Base-by-base conservation (phyloP, 2,797 vertebrate genomes). In the Morelia viridis region DNA sequence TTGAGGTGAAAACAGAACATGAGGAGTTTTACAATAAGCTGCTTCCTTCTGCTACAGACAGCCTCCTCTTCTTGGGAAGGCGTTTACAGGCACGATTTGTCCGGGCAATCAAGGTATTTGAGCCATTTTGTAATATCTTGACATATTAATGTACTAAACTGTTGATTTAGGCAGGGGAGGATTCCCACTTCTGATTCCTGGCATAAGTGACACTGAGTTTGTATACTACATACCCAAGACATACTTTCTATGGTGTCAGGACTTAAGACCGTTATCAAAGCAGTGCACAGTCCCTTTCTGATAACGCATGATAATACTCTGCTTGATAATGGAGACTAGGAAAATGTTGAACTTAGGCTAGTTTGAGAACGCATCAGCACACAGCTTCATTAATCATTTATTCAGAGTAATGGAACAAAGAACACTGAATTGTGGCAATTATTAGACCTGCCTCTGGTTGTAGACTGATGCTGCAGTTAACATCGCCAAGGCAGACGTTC, bases 1-100 rank as follows among this genome's bases (percentile, higher is more conserved):
- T 98, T 91, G 98, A 99, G 24, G 97, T 98, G 91, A 98, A 97
- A 92, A 97, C 96, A 94, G 97, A 97, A 24, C 95, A 96, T 1
- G 97, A 98, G 89, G 97, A 97, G 31, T 99, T 99, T 97, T 96
- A 97, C 95, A 96, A 93, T 83, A 97, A 98, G 89, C 98, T 99
- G 89, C 98, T 99, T 96, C 98, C 99, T 1, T 98, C 98, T 3
- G 98, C 98, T 90, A 19, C 97, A 90, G 97, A 98, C 71, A 97
- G 93, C 94, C 97, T 99, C 92, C 97, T 99, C 87, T 87, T 98
- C 94, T 97, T 99, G 96, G 98, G 98, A 93, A 96, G 97, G 85
- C 97, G 96, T 87, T 96, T 99, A 91, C 98, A 98, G 93, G 96
- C 95, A 35, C 97, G 96, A 94, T 97, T 96, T 93, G 92, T 97